phyloP scores from a whole-genome alignment of 2,888 invertebrate species.

The Agriotes lineatus region DNA sequence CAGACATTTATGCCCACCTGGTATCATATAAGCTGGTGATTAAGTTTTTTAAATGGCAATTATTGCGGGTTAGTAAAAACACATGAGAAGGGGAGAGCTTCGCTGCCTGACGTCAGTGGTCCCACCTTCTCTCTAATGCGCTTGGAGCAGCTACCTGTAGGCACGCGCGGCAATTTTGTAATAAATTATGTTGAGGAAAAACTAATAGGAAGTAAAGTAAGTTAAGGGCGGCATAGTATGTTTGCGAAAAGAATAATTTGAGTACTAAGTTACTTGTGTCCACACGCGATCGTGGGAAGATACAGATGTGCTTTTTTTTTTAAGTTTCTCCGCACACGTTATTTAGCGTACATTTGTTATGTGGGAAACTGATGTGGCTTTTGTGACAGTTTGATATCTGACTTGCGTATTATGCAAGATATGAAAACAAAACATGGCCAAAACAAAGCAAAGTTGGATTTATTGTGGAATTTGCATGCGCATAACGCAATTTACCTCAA shows the following conservation, averaged over 20 bases:
- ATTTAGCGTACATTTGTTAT: slow-evolving; percentile 12
- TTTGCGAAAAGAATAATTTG: background rate
- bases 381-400: slow-evolving; percentile 12
- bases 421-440: slow-evolving; percentile 11
- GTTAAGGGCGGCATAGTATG: slow-evolving; percentile 1
- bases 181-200: slow-evolving; percentile 11
- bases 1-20: no score
- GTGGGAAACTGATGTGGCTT: slow-evolving; percentile 3
- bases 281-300: background rate
- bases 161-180: slow-evolving; percentile 15
- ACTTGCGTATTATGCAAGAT: slow-evolving; percentile 13
- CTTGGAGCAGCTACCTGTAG: slow-evolving; percentile 19
- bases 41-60: no score
- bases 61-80: background rate
- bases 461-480: slow-evolving; percentile 18
- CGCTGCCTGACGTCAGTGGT: background rate
- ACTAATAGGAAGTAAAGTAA: slow-evolving; percentile 15
- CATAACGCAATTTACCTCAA: slow-evolving; percentile 78
- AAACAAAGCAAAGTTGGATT: slow-evolving; percentile 19
- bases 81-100: background rate
- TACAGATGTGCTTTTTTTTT: background rate
- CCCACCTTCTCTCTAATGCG: background rate
- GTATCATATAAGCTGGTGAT: no score
- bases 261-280: background rate
- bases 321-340: background rate